These are phyloP conservation scores for Suricata suricatta DNA, from an alignment of 2,113 vertebrate species.

Conservation along the genomic window DNA sequence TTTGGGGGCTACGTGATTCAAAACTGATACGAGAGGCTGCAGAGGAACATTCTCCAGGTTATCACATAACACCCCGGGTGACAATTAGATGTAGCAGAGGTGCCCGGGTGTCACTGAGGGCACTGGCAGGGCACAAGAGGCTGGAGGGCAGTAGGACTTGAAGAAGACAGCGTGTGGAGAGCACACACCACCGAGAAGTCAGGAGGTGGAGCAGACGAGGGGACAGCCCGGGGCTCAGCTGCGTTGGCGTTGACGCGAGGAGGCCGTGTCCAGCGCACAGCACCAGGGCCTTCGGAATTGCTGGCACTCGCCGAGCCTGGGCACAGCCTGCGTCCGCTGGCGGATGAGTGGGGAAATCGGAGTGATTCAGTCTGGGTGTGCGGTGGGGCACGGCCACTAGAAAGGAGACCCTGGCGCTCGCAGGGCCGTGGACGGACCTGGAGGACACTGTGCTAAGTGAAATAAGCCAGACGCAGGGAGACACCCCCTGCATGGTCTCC, in stretches of 20 bases:
- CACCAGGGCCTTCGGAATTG: accelerated
- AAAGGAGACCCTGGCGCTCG: not conserved
- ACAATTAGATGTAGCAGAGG: not conserved
- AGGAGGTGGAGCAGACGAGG: not conserved
- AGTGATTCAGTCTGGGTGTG: not conserved
- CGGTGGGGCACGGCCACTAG: not conserved
- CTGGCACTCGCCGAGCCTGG: accelerated
- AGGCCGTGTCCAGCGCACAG: accelerated
- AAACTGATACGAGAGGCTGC: not conserved
- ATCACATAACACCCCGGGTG: not conserved
- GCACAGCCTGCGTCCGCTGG: accelerated
- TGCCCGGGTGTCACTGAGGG: not conserved
- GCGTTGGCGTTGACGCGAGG: accelerated
- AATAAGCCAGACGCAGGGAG: not conserved
- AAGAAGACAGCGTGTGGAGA: accelerated
- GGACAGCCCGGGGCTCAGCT: not conserved
- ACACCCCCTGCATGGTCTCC: not conserved
- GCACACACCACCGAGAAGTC: accelerated
- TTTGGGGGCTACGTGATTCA: not conserved
- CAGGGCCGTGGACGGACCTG: no score
- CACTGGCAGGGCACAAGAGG: accelerated
- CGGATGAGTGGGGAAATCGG: accelerated
- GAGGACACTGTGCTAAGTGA: not conserved
- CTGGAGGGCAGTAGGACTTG: not conserved
- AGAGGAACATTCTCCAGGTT: not conserved